Percentiles rank a stretch among this genome's conserved stretches.
Conservation (phyloP, 2,797 vertebrate genomes). For the Artibeus lituratus region DNA sequence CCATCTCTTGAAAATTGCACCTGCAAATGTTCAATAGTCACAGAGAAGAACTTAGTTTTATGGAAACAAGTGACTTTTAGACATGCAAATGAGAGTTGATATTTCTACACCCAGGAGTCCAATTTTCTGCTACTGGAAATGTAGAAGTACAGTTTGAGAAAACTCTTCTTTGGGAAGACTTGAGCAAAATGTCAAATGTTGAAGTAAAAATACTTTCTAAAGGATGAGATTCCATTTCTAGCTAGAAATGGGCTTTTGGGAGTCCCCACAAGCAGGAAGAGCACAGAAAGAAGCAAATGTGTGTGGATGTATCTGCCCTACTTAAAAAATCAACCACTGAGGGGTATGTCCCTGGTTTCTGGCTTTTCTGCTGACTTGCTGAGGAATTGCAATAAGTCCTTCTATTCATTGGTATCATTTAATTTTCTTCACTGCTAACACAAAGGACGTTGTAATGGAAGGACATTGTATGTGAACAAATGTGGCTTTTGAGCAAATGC, state of each 20-base stretch:
- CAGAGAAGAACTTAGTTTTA: background rate
- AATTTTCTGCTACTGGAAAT: slow-evolving; percentile 19
- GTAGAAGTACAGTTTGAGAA: background rate
- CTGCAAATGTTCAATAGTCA: slow-evolving; percentile 52
- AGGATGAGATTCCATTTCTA: background rate
- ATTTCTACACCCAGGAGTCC: slow-evolving; percentile 30
- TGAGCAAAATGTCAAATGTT: background rate
- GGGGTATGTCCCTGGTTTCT: background rate
- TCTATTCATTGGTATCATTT: slow-evolving; percentile 16
- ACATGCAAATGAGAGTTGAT: slow-evolving; percentile 61
- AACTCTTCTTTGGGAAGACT: background rate
- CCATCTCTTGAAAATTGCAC: slow-evolving; percentile 60
- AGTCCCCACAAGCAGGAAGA: background rate
- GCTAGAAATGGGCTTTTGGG: background rate
- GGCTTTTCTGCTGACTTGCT: background rate
- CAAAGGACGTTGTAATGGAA: background rate
- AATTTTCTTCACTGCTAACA: slow-evolving; percentile 6
- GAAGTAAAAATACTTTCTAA: background rate
- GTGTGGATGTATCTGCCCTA: background rate
- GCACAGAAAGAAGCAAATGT: background rate
- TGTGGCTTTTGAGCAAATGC: background rate
- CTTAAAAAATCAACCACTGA: background rate
- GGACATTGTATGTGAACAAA: background rate
- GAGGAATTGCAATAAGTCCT: background rate
- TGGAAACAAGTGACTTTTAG: slow-evolving; percentile 61